phyloP scores from a whole-genome alignment of 2,888 invertebrate species.

The Ptychoptera albimana region DNA sequence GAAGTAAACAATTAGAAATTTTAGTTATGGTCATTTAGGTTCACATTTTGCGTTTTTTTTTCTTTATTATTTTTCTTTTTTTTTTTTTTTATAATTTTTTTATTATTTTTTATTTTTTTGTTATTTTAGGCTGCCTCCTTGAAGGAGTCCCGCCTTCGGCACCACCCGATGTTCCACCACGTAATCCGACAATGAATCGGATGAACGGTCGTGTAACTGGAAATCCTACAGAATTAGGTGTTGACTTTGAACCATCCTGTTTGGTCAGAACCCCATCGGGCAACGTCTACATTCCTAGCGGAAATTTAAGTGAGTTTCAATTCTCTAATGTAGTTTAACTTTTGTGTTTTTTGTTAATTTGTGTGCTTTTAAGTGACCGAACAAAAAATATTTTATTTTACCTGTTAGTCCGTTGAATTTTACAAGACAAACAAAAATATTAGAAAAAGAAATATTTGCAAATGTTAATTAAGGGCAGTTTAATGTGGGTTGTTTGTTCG shows the following conservation, averaged over 20 bases:
- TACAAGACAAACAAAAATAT: no score
- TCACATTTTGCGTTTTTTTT: not conserved
- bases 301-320: conserved; percentile 40
- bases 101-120: conserved; percentile 14
- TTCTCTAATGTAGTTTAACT: not conserved
- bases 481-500: no score
- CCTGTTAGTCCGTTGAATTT: no score
- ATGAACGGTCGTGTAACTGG: conserved; percentile 76
- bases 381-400: no score
- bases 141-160: conserved; percentile 56
- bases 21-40: not conserved
- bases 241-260: conserved; percentile 79
- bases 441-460: no score
- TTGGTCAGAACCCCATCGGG: conserved; percentile 82
- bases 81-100: not conserved
- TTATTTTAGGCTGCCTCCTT: conserved; percentile 64
- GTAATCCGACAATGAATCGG: conserved; percentile 82
- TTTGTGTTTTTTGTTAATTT: no score
- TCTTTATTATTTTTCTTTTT: not conserved
- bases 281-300: conserved; percentile 86
- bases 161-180: conserved; percentile 78
- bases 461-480: no score
- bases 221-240: conserved; percentile 55
- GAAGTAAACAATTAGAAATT: no score
- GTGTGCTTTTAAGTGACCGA: no score